A percentile compares a stretch with the other conserved stretches of the same genome.
These are phyloP conservation scores for Triplophysa dalaica DNA, from an alignment of 2,113 vertebrate species.

Conservation along the genomic window DNA sequence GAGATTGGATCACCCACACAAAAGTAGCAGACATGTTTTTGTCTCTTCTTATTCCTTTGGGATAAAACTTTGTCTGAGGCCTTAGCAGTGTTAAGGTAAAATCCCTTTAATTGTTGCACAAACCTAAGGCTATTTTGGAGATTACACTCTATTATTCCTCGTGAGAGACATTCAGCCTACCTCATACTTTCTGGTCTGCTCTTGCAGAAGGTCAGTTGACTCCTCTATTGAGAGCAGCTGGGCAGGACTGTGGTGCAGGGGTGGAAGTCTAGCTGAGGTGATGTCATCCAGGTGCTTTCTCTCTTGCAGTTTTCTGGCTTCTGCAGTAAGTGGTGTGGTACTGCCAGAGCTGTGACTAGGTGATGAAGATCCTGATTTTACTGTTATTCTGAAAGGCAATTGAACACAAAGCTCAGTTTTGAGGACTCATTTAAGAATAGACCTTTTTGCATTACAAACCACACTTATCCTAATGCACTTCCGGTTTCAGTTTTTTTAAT, in stretches of 20 bases:
- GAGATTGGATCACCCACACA: background rate
- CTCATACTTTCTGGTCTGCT: conserved; percentile 83
- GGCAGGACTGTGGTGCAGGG: conserved; percentile 79
- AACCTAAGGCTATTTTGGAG: background rate
- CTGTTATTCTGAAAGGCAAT: conserved; percentile 69
- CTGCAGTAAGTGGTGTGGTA: conserved; percentile 65
- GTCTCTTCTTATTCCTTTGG: background rate
- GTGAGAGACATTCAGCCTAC: conserved; percentile 64
- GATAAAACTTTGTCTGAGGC: background rate
- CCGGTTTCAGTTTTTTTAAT: too few species aligned
- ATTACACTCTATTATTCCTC: background rate
- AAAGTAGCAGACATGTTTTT: background rate
- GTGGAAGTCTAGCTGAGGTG: conserved; percentile 85
- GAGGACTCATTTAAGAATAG: background rate
- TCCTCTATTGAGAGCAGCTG: conserved; percentile 84
- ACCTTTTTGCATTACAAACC: too few species aligned
- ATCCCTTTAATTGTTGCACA: background rate
- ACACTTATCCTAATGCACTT: too few species aligned
- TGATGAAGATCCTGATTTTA: conserved; percentile 70
- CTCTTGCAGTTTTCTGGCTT: conserved; percentile 75
- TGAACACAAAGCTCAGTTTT: background rate
- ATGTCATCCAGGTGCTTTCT: conserved; percentile 89
- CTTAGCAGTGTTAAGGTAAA: background rate
- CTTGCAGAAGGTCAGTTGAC: conserved; percentile 78
- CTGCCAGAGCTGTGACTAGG: conserved; percentile 62